A percentile compares a stretch with the other conserved stretches of the same genome.
Evolutionary conservation across 1,140 invertebrate genomes (phyloP).

Genomic region (Hypsibius dujardini): DNA sequence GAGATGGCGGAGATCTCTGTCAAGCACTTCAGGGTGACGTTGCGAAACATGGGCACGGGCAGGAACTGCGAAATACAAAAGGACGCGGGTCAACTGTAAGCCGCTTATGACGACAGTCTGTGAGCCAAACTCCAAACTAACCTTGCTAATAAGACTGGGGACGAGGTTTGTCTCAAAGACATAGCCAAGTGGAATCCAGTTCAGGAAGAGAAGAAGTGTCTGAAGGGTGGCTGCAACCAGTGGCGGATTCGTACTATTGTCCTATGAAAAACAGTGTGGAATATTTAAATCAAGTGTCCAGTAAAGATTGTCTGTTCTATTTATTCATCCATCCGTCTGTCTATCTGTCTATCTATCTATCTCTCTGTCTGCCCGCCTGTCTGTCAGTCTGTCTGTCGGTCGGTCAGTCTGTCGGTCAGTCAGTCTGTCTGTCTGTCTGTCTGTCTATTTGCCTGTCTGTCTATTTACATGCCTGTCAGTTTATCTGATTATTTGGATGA

Average conservation of each 20-base stretch:
- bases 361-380: no score
- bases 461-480: no score
- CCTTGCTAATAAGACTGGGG: constrained; percentile 77
- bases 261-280: constrained; percentile 35
- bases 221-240: constrained; percentile 82
- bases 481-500: no score
- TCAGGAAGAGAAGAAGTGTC: constrained; percentile 85
- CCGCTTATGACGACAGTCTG: neutral
- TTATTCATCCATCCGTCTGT: no score
- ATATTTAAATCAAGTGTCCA: constrained; percentile 21
- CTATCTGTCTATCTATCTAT: no score
- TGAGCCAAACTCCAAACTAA: constrained; percentile 29
- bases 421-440: no score
- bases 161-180: constrained; percentile 98
- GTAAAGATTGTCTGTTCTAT: neutral
- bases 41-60: constrained; percentile 89
- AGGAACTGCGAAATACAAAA: constrained; percentile 52
- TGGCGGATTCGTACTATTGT: constrained; percentile 87
- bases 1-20: constrained; percentile 57
- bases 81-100: neutral
- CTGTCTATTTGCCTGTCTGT: no score
- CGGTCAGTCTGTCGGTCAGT: no score
- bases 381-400: no score
- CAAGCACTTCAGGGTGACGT: constrained; percentile 91
- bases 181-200: constrained; percentile 98